Conservation (phyloP, 2,113 vertebrate genomes). For the Chlorodrepanis virens region DNA sequence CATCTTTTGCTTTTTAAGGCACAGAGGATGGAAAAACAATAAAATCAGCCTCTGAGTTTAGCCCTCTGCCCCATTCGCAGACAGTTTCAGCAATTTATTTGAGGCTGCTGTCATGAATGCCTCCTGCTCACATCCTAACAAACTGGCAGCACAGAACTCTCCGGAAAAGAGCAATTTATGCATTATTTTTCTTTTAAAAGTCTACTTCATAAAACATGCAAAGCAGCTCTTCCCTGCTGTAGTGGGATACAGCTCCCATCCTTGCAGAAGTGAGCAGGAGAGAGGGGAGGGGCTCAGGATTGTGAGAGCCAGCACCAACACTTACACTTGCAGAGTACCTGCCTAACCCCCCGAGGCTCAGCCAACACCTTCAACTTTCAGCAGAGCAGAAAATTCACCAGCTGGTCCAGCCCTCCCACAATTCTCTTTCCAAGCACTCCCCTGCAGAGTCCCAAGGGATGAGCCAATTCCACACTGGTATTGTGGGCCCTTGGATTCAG, state of each 20-base stretch:
- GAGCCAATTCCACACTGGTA: not conserved
- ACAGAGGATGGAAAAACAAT: not conserved
- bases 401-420: not conserved
- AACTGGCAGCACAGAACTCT: not conserved
- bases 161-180: not conserved
- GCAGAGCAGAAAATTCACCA: not conserved
- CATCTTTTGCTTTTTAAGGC: not conserved
- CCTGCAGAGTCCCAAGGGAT: not conserved
- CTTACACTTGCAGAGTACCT: not conserved
- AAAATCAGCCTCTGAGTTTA: not conserved
- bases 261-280: not conserved
- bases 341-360: rapidly evolving
- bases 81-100: not conserved
- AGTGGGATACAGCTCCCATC: not conserved
- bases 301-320: not conserved
- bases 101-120: not conserved
- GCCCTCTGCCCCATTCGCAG: not conserved
- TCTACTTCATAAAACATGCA: not conserved
- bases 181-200: not conserved
- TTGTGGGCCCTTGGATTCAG: not conserved
- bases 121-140: not conserved
- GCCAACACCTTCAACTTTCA: not conserved
- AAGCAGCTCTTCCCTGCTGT: not conserved
- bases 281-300: rapidly evolving
- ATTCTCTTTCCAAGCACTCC: not conserved